These are phyloP conservation scores for Agriopis marginaria DNA, from an alignment of 2,888 invertebrate genomes.

Conservation along the genomic window DNA sequence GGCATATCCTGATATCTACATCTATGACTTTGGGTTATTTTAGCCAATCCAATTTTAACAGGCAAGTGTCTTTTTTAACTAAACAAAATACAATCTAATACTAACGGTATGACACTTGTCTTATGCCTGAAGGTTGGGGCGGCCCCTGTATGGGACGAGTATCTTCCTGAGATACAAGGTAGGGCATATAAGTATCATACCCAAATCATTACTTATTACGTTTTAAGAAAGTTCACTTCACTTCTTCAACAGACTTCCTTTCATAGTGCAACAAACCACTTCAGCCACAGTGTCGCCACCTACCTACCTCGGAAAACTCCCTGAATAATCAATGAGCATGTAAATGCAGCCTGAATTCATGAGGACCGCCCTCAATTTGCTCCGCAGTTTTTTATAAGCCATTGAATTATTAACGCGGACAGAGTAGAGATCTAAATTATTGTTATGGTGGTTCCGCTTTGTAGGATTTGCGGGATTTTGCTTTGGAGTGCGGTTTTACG, in stretches of 20 bases:
- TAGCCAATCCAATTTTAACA: too few species aligned
- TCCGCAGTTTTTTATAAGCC: slow-evolving; percentile 73
- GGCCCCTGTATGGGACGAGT: too few species aligned
- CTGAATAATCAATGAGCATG: slow-evolving; percentile 77
- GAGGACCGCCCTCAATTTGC: slow-evolving; percentile 63
- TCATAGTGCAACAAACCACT: slow-evolving; percentile 18
- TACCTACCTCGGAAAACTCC: slow-evolving; percentile 37
- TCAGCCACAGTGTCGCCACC: slow-evolving; percentile 42
- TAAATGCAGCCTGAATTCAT: slow-evolving; percentile 71
- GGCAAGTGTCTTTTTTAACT: too few species aligned
- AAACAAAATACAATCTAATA: too few species aligned
- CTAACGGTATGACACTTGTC: too few species aligned
- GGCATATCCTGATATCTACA: too few species aligned
- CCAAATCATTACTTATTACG: too few species aligned
- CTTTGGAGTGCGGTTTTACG: slow-evolving; percentile 37
- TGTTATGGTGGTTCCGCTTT: slow-evolving; percentile 55
- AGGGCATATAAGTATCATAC: too few species aligned
- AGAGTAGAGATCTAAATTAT: slow-evolving; percentile 63
- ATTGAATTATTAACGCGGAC: slow-evolving; percentile 52
- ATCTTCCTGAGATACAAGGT: too few species aligned
- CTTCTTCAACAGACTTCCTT: neutral
- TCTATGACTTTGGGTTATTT: too few species aligned
- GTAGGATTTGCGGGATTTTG: slow-evolving; percentile 53
- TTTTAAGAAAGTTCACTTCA: neutral
- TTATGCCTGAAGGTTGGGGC: too few species aligned